phyloP scores from a whole-genome alignment of 2,888 invertebrate genomes.

The Pheosia tremula region DNA sequence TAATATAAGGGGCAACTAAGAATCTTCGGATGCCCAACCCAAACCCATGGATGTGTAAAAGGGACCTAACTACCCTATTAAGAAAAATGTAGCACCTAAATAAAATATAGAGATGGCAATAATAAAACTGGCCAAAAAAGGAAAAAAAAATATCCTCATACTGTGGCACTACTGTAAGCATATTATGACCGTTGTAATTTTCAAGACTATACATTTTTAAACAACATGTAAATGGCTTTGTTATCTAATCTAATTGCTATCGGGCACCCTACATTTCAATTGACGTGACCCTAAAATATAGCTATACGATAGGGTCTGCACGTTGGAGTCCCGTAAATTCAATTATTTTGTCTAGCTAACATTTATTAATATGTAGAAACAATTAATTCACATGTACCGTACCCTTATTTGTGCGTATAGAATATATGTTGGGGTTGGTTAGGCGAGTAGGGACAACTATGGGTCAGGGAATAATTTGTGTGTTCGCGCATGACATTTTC shows the following conservation, averaged over 20 bases:
- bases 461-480: slow-evolving; percentile 1
- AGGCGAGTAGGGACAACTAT: slow-evolving; percentile 11
- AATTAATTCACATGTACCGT: slow-evolving; percentile 25
- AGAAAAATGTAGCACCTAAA: too few species aligned
- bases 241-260: slow-evolving; percentile 41
- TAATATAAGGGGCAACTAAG: too few species aligned
- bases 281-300: slow-evolving; percentile 23
- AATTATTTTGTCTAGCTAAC: slow-evolving; percentile 26
- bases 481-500: background rate
- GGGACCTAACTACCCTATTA: too few species aligned
- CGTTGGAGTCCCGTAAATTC: slow-evolving; percentile 28
- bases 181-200: background rate
- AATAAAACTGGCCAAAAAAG: too few species aligned
- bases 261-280: slow-evolving; percentile 26
- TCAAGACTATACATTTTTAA: background rate
- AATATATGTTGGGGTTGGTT: slow-evolving; percentile 25
- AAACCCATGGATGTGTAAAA: too few species aligned
- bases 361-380: slow-evolving; percentile 36
- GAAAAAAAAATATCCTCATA: background rate
- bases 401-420: slow-evolving; percentile 4
- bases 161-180: background rate
- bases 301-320: slow-evolving; percentile 20
- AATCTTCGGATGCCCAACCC: too few species aligned
- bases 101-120: too few species aligned
- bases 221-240: slow-evolving; percentile 29